Base-by-base conservation (phyloP, 1,140 invertebrate species). In the Lasioglossum albipes region DNA sequence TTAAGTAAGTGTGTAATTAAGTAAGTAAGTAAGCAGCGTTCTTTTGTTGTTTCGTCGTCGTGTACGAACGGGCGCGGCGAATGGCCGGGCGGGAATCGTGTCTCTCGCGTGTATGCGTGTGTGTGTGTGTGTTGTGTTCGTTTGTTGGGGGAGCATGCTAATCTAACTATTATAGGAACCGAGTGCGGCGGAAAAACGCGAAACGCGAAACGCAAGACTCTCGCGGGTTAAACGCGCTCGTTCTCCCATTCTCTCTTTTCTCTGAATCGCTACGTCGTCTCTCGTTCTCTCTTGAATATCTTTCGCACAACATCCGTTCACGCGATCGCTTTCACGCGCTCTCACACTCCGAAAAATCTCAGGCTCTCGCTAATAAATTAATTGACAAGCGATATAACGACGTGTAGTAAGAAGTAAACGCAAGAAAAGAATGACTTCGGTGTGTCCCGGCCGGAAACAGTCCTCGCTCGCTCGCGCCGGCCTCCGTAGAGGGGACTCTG, bases 121-220 rank as follows among this genome's bases (percentile, higher is more conserved):
- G 22, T 62, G 62, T 31, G 62, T 49, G 18, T 31, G 59, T 36
- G 42, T n/a, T 1, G 68, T 6, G 45, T n/a, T 16, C 9, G 12
- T 9, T 10, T 49, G 12, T 0, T 16, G 4, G 52, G 52, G 52
- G 52, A 54, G 52, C 52, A 54, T 68, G 64, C 73, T 80, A 76
- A 81, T 77, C 77, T 79, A 79, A 79, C 77, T 79, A 49, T 45
- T 36, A 45, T 49, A 79, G 77, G 77, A 79, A 79, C 70, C 77
- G 70, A 79, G 64, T 57, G 76, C n/a, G 70, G 18, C 18, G 62
- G 27, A 66, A 66, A 79, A 57, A 18, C 59, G 36, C 31, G 62
- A 79, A 57, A 18, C 59, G 36, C 31, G 62, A 57, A 84, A 68
- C 68, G 68, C 72, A 49, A 49, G 12, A 10, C 10, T 12, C 45